Evolutionary conservation across 2,888 invertebrate species (phyloP), one percentile per base, ranked within the genome.

Genomic region (Pheosia gnoma): DNA sequence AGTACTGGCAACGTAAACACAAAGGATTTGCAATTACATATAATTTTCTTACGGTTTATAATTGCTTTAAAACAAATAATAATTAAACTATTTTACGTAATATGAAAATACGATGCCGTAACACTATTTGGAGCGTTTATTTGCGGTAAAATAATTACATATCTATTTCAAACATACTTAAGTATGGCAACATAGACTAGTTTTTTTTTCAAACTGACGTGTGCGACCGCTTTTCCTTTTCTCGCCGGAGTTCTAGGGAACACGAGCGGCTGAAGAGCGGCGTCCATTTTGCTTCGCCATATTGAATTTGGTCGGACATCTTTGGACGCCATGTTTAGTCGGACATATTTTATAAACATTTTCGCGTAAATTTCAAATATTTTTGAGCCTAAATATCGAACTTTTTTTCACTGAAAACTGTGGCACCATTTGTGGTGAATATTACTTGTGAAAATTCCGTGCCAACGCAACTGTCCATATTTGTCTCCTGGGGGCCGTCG

Each of bases 261-360:
- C 75, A 73, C 77, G 79, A 82, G 79, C 78, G 78, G 77, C 72
- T 78, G 81, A 70, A 63, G 85, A 80, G 78, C 83, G 85, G 94
- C 93, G 93, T 94, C 94, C 94, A 94, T 94, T 92, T 94, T 94
- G 91, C 90, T 85, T 89, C 93, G 94, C 94, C 94, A 94, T 94
- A 93, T 93, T 93, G 93, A 93, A 94, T 94, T 93, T 94, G 91
- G 94, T 94, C 94, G 93, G 94, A 95, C 95, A 95, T 95, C 93
- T 95, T 95, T 94, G 94, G 94, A 94, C 95, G 95, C 95, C 95
- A 95, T 95, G 95, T 95, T 95, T 95, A 95, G 94, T 94, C 95
- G 94, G 95, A 95, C 95, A 95, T 95, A 95, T 95, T 95, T 95
- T 95, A 95, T 95, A 95, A 95, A 95, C 95, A 95, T 94, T 94